A percentile compares a stretch with the other conserved stretches of the same genome.
Conservation (phyloP, 2,888 invertebrate species). For the Mactromeris polynyma region DNA sequence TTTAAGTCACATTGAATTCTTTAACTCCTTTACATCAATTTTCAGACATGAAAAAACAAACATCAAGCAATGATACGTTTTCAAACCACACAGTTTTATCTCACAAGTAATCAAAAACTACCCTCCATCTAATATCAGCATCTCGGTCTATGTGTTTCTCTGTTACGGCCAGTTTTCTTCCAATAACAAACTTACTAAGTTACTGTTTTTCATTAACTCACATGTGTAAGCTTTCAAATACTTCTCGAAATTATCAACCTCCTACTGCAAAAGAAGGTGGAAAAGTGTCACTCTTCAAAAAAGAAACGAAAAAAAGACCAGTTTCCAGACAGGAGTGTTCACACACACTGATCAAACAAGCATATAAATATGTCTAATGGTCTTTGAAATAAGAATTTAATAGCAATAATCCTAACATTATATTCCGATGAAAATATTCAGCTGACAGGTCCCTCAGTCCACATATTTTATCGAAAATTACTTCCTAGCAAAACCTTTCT, state of each 20-base stretch:
- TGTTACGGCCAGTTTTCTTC: background rate
- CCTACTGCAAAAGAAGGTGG: background rate
- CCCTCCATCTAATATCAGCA: background rate
- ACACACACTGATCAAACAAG: background rate
- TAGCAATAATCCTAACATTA: background rate
- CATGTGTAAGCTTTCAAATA: constrained; percentile 6
- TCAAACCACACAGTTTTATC: background rate
- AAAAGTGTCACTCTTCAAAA: constrained; percentile 4
- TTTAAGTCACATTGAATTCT: background rate
- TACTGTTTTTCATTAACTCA: background rate
- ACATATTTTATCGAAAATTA: background rate
- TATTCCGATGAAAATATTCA: background rate
- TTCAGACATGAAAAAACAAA: background rate
- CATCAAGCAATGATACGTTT: background rate
- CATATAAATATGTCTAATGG: background rate
- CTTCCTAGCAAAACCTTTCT: background rate
- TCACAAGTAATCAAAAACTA: background rate
- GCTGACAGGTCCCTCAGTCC: background rate
- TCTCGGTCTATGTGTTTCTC: background rate
- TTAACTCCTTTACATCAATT: background rate
- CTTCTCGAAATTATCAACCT: background rate
- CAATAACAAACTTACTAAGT: background rate
- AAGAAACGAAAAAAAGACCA: background rate
- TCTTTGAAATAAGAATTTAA: constrained; percentile 2
- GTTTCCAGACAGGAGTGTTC: background rate